Evolutionary conservation across 2,797 vertebrate species (phyloP).

Genomic region (Siniperca undulata): DNA sequence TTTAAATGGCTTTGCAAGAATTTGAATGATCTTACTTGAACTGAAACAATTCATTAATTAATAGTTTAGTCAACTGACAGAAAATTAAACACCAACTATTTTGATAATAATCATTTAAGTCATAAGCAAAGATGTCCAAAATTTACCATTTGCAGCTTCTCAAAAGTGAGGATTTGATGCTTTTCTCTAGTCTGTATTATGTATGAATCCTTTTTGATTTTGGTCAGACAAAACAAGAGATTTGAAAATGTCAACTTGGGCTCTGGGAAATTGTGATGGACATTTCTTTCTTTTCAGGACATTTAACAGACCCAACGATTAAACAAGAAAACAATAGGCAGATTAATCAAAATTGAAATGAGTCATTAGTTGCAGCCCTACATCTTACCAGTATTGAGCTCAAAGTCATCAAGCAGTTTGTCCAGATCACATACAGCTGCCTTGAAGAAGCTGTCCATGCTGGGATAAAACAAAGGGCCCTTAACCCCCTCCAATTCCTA

Average conservation of each 20-base stretch:
- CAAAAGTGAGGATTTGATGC: neutral
- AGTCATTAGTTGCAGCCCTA: neutral
- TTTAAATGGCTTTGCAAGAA: neutral
- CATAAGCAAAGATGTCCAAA: neutral
- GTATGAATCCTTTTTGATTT: neutral
- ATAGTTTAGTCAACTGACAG: neutral
- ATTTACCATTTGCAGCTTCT: neutral
- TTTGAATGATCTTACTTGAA: neutral
- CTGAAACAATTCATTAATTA: neutral
- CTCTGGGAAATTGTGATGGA: neutral
- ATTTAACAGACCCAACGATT: neutral
- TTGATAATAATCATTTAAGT: neutral
- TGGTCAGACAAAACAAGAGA: neutral
- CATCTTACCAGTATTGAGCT: conserved; percentile 92
- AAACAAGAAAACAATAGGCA: neutral
- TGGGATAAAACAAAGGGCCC: conserved; percentile 67
- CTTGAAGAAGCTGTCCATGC: conserved; percentile 98
- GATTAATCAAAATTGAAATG: neutral
- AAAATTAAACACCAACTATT: neutral
- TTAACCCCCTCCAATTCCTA: conserved; percentile 52
- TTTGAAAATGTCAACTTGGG: neutral
- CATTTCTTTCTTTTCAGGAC: neutral
- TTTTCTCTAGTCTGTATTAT: neutral
- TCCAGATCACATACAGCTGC: conserved; percentile 97
- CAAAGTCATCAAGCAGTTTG: conserved; percentile 98